phyloP scores from a whole-genome alignment of 2,797 vertebrate species.

The Hydrocynus forskahlii region DNA sequence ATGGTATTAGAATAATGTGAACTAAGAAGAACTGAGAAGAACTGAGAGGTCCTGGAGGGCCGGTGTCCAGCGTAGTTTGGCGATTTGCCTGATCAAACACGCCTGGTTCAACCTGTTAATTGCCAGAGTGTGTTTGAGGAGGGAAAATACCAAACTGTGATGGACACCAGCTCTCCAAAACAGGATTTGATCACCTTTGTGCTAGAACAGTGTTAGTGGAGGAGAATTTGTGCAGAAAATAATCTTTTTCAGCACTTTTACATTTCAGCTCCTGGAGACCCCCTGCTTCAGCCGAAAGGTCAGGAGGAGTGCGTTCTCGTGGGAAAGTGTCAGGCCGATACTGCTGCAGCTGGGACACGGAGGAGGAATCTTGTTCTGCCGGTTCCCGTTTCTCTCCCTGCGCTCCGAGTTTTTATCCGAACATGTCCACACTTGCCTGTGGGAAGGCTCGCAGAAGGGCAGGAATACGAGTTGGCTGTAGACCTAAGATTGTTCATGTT shows the following conservation, averaged over 20 bases:
- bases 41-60: too few species aligned
- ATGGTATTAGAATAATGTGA: too few species aligned
- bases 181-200: not conserved
- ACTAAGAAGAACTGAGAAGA: too few species aligned
- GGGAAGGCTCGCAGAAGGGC: constrained; percentile 68
- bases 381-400: constrained; percentile 56
- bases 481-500: not conserved
- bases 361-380: constrained; percentile 58
- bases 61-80: too few species aligned
- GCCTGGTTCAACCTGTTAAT: too few species aligned
- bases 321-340: constrained; percentile 61
- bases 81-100: too few species aligned
- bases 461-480: constrained; percentile 48
- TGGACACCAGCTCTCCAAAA: not conserved
- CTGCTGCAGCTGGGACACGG: constrained; percentile 49
- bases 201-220: not conserved
- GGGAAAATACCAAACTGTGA: not conserved
- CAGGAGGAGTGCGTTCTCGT: constrained; percentile 50
- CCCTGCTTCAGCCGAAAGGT: constrained; percentile 18
- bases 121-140: not conserved
- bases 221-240: not conserved
- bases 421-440: constrained; percentile 60
- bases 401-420: constrained; percentile 50
- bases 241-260: not conserved
- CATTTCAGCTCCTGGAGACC: constrained; percentile 8